Evolutionary conservation across 2,888 invertebrate genomes (phyloP), one percentile per base, ranked within the genome.

Genomic region (Hirtodrosophila duncani): DNA sequence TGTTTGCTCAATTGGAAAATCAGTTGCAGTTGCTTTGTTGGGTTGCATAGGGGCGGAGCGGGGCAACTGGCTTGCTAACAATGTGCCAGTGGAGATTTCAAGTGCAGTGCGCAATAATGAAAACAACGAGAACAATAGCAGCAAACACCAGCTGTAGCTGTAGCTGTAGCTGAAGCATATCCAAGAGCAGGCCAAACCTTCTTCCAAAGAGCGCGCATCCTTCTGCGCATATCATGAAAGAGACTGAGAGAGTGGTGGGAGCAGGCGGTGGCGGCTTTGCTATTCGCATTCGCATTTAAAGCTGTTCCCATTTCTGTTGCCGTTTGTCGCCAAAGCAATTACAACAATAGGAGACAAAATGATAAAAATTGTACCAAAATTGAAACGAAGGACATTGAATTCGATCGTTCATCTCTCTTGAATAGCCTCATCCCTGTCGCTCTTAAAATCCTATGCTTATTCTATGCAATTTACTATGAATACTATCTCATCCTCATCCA

Each of bases 1-100:
- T n/a, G n/a, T n/a, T n/a, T n/a, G n/a, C n/a, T n/a, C n/a, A n/a
- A n/a, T n/a, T n/a, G n/a, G n/a, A n/a, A n/a, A n/a, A n/a, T n/a
- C n/a, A n/a, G n/a, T n/a, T n/a, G n/a, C n/a, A n/a, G n/a, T n/a
- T n/a, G n/a, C n/a, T n/a, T n/a, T n/a, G n/a, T n/a, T n/a, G 8
- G 14, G 10, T 3, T 9, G 23, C 6, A 21, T 9, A 29, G 30
- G 16, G 17, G 42, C 10, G 13, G 4, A 16, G 7, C 1, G 17
- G 6, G n/a, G 16, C n/a, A 8, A n/a, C 7, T 8, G n/a, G 37
- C n/a, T n/a, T 23, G 49, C 46, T 45, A 6, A 29, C 36, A 53
- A 59, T 75, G 77, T 80, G 71, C 67, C 50, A 61, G 64, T 71
- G 49, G 64, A 59, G 72, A 64, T 71, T 71, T 75, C 72, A 79